Evolutionary conservation across 2,113 vertebrate species (phyloP), one percentile per base, ranked within the genome.

Genomic region (Porphyrio hochstetteri): DNA sequence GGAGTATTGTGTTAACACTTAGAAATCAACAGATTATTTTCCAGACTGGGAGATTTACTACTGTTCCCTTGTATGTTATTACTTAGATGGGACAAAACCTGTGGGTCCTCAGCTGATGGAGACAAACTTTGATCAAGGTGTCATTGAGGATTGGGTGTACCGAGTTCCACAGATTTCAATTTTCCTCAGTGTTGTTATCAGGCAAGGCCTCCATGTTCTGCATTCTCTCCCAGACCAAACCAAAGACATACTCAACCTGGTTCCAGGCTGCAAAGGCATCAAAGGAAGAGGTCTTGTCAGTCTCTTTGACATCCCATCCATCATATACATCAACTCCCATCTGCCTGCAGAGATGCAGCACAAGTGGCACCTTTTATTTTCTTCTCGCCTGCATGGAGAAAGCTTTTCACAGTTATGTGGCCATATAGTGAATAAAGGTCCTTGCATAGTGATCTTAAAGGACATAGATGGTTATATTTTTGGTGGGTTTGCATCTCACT

Each of bases 341-440:
- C 97, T 99, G 81, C 98, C 99, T 40, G 82, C 82, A 11, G 97
- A 97, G 95, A 92, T 93, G 46, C 98, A 96, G 93, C 92, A 96
- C 92, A 97, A 97, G 88, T 99, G 99, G 99, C 98, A 86, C 59
- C 98, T 99, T 11, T 95, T 99, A 5, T 99, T 99, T 83, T 99
- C 99, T 69, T 98, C 99, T 0, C 90, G 56, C 65, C 79, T 99
- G 46, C 99, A 99, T 0, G 99, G 99, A 3, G 98, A 99, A 88
- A 99, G 99, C 98, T 99, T 99, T 88, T 98, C 98, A 3, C 98
- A 99, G 94, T 90, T 99, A 33, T 98, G 98, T 11, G 96, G 97
- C 0, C 97, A 96, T 35, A 91, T 99, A 81, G 96, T 97, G 3
- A 97, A 91, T 46, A 96, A 59, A 9, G 99, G 99, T 4, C 98